A percentile compares a stretch with the other conserved stretches of the same genome.
Conservation (phyloP, 1,140 invertebrate genomes). For the Mycetomoellerius zeteki region DNA sequence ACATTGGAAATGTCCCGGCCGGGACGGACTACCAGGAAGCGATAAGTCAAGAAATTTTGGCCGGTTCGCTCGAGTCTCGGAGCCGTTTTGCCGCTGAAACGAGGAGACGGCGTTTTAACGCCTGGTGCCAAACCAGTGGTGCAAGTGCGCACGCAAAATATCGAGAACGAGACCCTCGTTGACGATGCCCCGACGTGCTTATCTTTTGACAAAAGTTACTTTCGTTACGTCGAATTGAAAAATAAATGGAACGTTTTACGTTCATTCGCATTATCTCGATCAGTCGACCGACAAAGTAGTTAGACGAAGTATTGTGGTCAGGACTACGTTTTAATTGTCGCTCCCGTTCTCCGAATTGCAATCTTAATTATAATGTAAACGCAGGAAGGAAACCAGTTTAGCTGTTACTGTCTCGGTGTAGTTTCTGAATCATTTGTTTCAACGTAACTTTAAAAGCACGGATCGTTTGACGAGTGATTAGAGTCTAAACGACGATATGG, state of each 20-base stretch:
- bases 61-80: constrained; percentile 5
- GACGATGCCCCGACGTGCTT: neutral
- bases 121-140: constrained; percentile 30
- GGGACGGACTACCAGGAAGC: constrained; percentile 16
- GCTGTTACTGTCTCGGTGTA: no score
- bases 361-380: neutral
- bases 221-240: neutral
- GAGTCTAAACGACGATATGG: neutral
- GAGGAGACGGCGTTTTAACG: constrained; percentile 42
- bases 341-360: neutral
- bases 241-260: neutral
- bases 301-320: neutral
- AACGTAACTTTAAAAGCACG: neutral
- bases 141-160: constrained; percentile 29
- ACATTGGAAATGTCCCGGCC: constrained; percentile 33
- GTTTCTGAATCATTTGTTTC: neutral
- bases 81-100: constrained; percentile 42
- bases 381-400: neutral
- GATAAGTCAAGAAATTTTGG: constrained; percentile 54
- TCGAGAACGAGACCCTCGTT: constrained; percentile 20
- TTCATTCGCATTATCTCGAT: neutral
- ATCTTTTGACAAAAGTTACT: constrained; percentile 39
- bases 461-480: neutral
- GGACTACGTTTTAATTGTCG: neutral
- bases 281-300: neutral